Conservation (phyloP, 2,888 invertebrate genomes). For the Cybosia mesomella region DNA sequence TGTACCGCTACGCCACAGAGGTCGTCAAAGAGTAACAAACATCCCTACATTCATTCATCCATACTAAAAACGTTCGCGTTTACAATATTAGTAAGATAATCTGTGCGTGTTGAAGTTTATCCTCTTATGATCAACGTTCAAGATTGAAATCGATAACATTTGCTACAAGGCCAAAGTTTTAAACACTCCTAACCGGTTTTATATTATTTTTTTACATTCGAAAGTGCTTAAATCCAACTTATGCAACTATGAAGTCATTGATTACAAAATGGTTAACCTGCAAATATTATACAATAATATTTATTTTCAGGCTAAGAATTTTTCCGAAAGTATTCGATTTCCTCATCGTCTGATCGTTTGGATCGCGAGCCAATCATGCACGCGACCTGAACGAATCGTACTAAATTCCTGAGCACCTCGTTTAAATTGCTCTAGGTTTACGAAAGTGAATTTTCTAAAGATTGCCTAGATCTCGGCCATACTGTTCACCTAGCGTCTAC, state of each 20-base stretch:
- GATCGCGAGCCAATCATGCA: constrained; percentile 12
- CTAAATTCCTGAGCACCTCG: constrained; percentile 12
- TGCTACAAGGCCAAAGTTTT: constrained; percentile 10
- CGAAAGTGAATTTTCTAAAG: constrained; percentile 18
- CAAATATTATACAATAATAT: background rate
- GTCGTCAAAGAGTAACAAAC: too few species aligned
- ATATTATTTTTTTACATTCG: background rate
- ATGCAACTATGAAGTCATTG: constrained; percentile 2
- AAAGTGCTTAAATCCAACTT: constrained; percentile 9
- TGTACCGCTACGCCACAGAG: too few species aligned
- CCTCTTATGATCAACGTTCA: constrained; percentile 2
- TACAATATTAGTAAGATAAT: too few species aligned
- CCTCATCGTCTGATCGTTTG: constrained; percentile 9
- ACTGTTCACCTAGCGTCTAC: constrained; percentile 18
- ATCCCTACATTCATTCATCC: too few species aligned
- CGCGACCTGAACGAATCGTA: constrained; percentile 14
- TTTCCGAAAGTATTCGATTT: background rate
- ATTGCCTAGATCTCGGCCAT: constrained; percentile 12
- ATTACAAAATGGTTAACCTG: background rate
- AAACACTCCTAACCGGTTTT: constrained; percentile 5
- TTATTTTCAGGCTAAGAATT: background rate
- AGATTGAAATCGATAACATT: constrained; percentile 5
- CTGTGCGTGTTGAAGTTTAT: constrained; percentile 2
- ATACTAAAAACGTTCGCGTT: too few species aligned
- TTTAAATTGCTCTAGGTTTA: constrained; percentile 16